These are phyloP conservation scores for Gymnarchus niloticus DNA, from an alignment of 2,113 vertebrate genomes.

Conservation along the genomic window DNA sequence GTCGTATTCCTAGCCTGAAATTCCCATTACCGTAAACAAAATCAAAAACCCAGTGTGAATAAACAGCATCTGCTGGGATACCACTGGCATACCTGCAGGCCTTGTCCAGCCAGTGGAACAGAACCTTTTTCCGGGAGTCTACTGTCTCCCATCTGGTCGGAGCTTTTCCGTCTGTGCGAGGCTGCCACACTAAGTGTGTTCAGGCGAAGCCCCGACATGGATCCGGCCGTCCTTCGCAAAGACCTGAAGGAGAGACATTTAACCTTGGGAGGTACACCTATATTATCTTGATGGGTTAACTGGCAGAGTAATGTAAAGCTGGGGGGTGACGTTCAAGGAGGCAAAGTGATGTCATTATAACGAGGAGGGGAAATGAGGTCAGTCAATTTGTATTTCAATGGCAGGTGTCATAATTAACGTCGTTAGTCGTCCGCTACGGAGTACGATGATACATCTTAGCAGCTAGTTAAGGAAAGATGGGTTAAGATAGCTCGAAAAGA, in stretches of 20 bases:
- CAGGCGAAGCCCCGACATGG: slow-evolving; percentile 27
- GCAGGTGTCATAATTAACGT: not conserved
- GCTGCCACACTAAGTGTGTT: slow-evolving; percentile 12
- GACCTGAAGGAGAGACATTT: slow-evolving; percentile 25
- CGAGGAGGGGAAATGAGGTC: not conserved
- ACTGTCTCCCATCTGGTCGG: slow-evolving; percentile 34
- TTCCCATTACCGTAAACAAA: not conserved
- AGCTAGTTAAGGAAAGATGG: not conserved
- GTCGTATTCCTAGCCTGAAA: too few relatives aligned
- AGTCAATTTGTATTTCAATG: not conserved
- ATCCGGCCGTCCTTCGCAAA: slow-evolving; percentile 32
- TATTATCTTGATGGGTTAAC: not conserved
- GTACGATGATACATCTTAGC: not conserved
- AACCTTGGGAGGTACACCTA: not conserved
- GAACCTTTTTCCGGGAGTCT: slow-evolving; percentile 40
- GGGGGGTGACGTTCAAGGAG: not conserved
- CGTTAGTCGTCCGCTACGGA: not conserved
- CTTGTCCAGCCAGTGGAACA: slow-evolving; percentile 28
- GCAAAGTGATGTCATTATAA: not conserved
- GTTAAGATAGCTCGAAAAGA: not conserved
- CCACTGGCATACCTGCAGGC: slow-evolving; percentile 29
- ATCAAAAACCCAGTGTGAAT: too few relatives aligned
- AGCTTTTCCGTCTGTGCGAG: slow-evolving; percentile 36
- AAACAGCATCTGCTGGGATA: not conserved
- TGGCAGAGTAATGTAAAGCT: not conserved